These are phyloP conservation scores for Parambassis ranga DNA, from an alignment of 2,797 vertebrate species.

Conservation along the genomic window DNA sequence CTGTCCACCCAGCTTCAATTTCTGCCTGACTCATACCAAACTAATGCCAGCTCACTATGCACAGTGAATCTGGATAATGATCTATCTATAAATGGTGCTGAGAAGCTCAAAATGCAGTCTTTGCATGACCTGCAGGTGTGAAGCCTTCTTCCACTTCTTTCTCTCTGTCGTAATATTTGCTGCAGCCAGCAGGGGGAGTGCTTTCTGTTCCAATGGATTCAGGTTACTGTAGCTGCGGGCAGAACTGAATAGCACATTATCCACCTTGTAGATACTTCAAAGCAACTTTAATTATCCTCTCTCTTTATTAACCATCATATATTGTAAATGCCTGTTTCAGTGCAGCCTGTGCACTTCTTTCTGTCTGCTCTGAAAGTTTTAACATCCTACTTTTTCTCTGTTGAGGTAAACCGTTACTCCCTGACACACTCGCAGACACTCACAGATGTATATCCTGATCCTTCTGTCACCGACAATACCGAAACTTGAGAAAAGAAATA, in stretches of 20 bases:
- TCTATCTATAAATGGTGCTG: constrained; percentile 38
- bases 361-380: constrained; percentile 52
- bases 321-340: constrained; percentile 29
- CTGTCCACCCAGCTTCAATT: constrained; percentile 50
- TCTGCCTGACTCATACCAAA: constrained; percentile 54
- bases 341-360: constrained; percentile 22
- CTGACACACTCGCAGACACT: constrained; percentile 53
- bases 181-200: constrained; percentile 79
- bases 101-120: constrained; percentile 22
- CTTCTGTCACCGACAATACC: constrained; percentile 58
- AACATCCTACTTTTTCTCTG: constrained; percentile 36
- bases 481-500: constrained; percentile 61
- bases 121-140: constrained; percentile 27
- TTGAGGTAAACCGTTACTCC: constrained; percentile 52
- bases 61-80: constrained; percentile 41
- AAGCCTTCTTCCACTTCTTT: constrained; percentile 32
- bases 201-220: constrained; percentile 58
- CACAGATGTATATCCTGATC: constrained; percentile 62
- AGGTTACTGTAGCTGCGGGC: constrained; percentile 28
- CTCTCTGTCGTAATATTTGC: constrained; percentile 7
- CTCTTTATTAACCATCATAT: constrained; percentile 38
- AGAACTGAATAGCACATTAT: constrained; percentile 48
- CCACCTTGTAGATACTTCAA: constrained; percentile 53
- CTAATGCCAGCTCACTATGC: constrained; percentile 13
- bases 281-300: constrained; percentile 54